Evolutionary conservation across 2,113 vertebrate genomes (phyloP).

Genomic region (Argyrosomus japonicus): DNA sequence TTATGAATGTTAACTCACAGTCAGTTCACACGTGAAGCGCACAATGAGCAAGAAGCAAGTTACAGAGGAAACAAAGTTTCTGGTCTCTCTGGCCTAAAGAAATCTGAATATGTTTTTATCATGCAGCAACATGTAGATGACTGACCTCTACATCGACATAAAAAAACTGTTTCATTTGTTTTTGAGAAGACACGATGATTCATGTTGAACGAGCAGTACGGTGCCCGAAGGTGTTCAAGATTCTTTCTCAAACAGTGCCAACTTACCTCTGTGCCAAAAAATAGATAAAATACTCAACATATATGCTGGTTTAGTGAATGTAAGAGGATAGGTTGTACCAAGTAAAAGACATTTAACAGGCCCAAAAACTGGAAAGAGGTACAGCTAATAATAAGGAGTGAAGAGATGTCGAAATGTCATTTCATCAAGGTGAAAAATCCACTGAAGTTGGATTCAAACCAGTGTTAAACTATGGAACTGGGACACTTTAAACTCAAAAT

Average conservation of each 20-base stretch:
- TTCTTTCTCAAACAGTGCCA: neutral
- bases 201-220: neutral
- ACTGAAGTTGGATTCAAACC: neutral
- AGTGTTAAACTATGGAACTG: neutral
- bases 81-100: neutral
- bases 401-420: neutral
- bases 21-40: neutral
- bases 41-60: neutral
- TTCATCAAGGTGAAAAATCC: neutral
- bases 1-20: neutral
- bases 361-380: neutral
- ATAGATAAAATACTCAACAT: neutral
- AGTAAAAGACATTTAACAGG: neutral
- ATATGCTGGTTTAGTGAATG: neutral
- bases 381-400: neutral
- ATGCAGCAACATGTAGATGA: neutral
- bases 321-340: too few relatives aligned
- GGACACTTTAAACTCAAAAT: neutral
- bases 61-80: neutral
- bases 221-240: neutral
- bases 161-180: neutral
- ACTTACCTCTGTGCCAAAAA: neutral
- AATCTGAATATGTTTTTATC: neutral
- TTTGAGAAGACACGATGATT: neutral
- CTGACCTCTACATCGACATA: neutral